These are phyloP conservation scores for Galeopsomyia nigrocyanea DNA, from an alignment of 2,888 invertebrate genomes.

Conservation along the genomic window DNA sequence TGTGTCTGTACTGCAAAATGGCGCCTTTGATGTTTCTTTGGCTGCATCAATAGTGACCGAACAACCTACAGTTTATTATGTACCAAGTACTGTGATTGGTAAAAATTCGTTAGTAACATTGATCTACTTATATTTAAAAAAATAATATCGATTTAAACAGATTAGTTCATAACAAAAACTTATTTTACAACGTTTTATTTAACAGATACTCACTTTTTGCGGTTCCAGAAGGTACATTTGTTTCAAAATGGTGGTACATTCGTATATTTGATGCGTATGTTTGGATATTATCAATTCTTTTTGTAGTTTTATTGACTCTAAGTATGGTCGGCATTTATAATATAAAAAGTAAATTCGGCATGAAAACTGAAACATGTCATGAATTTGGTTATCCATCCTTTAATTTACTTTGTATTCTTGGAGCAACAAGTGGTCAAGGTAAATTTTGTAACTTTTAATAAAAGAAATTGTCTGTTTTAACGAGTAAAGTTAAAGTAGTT, in stretches of 20 bases:
- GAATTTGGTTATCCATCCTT: slow-evolving; percentile 54
- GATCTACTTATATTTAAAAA: neutral
- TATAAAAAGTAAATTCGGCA: slow-evolving; percentile 48
- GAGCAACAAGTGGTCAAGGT: slow-evolving; percentile 59
- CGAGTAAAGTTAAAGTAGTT: neutral
- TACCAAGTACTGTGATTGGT: slow-evolving; percentile 51
- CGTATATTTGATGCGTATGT: slow-evolving; percentile 53
- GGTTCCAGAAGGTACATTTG: slow-evolving; percentile 51
- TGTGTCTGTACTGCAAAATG: slow-evolving; percentile 51
- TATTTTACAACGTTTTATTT: neutral
- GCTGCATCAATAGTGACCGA: slow-evolving; percentile 49
- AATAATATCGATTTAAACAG: neutral
- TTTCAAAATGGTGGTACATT: slow-evolving; percentile 57
- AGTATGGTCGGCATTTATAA: slow-evolving; percentile 48
- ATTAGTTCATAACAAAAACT: neutral
- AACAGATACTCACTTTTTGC: slow-evolving; percentile 56
- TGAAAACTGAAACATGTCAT: slow-evolving; percentile 48
- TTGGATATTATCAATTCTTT: slow-evolving; percentile 52
- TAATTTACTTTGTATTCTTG: slow-evolving; percentile 54
- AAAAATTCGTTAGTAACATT: slow-evolving; percentile 47
- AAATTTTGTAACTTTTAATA: neutral
- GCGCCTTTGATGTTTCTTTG: slow-evolving; percentile 54
- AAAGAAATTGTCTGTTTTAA: neutral
- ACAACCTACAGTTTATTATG: slow-evolving; percentile 52
- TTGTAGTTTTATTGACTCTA: slow-evolving; percentile 48